Base-by-base conservation (phyloP, 1,140 invertebrate species). In the Pentalonia nigronervosa region DNA sequence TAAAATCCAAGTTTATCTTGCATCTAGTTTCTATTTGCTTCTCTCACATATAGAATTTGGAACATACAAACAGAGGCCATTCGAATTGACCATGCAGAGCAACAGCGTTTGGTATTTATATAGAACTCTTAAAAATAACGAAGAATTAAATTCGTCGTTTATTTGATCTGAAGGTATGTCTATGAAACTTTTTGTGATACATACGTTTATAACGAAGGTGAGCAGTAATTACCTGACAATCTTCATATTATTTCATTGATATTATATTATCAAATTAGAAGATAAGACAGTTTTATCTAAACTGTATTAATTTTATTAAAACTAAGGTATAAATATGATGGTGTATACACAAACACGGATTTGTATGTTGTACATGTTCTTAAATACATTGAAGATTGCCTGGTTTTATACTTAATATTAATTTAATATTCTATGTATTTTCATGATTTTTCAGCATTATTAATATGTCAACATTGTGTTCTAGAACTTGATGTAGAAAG, bases 401-500 rank as follows among this genome's bases (percentile, higher is more conserved):
- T 56, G 87, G 87, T 89, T 53, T 36, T 50, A 89, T 20, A 36
- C 34, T 89, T 76, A n/a, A 36, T 53, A 89, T 56, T 86, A 86
- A 14, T 36, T 53, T 89, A 89, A 89, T 89, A 36, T 89, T 89
- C n/a, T 41, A 41, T 89, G 87, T 89, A 89, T 89, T 89, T 89
- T 89, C 20, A 89, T 89, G 36, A 56, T 89, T 89, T 89, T 89
- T 89, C 87, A 89, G 87, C 87, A 89, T 36, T 89, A 25, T 87
- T 47, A 89, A 53, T 87, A 50, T 89, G n/a, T 89, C n/a, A 36
- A 56, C 34, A 8, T 34, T 56, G 48, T 89, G 87, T 7, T 23
- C 34, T 21, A 48, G 4, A 36, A 87, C n/a, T 89, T 53, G n/a
- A 53, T 25, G 20, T 53, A 88, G 87, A n/a, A n/a, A 56, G 34